A percentile compares a stretch with the other conserved stretches of the same genome.
Conservation (phyloP, 2,113 vertebrate species). For the Aptenodytes forsteri region DNA sequence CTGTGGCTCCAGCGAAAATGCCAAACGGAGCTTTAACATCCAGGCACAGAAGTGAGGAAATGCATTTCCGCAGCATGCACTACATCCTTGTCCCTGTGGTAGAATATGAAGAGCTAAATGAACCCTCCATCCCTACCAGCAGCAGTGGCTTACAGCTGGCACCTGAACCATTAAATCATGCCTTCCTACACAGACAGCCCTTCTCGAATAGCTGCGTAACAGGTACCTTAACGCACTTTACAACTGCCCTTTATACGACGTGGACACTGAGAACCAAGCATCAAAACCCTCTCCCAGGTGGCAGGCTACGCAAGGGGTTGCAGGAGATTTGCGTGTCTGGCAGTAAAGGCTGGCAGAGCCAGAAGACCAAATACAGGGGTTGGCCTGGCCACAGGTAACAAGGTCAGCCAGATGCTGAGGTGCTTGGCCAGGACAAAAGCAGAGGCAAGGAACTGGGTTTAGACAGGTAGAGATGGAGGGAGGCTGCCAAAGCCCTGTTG, state of each 20-base stretch:
- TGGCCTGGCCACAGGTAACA: neutral
- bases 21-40: neutral
- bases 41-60: neutral
- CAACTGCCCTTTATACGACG: neutral
- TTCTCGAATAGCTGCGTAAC: neutral
- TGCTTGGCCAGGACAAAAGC: neutral
- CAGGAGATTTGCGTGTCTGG: neutral
- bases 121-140: neutral
- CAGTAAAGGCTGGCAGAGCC: neutral
- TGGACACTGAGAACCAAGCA: neutral
- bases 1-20: neutral
- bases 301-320: neutral
- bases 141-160: neutral
- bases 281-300: too few species aligned
- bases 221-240: neutral
- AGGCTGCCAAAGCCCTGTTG: neutral
- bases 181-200: neutral
- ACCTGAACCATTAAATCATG: neutral
- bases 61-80: neutral
- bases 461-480: neutral
- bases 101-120: fast-evolving
- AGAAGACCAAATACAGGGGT: neutral
- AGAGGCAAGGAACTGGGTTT: neutral
- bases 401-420: neutral
- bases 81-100: neutral